Percentiles rank a stretch among this genome's conserved stretches.
phyloP scores from a whole-genome alignment of 2,888 invertebrate genomes.

The Onchidella celtica region DNA sequence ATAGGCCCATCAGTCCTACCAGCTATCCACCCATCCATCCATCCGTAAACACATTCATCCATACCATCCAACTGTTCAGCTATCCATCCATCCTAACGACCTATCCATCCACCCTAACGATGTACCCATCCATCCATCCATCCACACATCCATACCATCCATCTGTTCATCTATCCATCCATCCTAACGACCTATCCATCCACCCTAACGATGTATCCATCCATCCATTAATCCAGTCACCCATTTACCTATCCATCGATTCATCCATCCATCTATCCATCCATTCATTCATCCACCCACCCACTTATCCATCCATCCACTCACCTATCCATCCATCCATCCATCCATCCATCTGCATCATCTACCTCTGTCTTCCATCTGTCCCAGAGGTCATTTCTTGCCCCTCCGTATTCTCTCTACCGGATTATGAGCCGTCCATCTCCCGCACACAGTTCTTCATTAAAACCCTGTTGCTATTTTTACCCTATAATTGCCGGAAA shows the following conservation, averaged over 20 bases:
- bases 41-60: not conserved
- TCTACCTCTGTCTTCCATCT: not conserved
- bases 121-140: not conserved
- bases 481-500: constrained; percentile 11
- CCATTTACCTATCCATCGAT: too few species aligned
- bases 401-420: not conserved
- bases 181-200: not conserved
- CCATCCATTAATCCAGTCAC: too few species aligned
- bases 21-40: not conserved
- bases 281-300: too few species aligned
- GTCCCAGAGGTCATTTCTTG: too few species aligned
- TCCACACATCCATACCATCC: not conserved
- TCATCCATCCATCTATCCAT: too few species aligned
- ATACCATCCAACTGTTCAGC: too few species aligned
- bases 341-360: not conserved
- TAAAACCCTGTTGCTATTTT: constrained; percentile 32
- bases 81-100: too few species aligned
- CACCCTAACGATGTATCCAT: constrained; percentile 11
- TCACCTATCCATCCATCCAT: not conserved
- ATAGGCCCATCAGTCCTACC: too few species aligned
- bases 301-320: too few species aligned
- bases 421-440: not conserved
- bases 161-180: not conserved
- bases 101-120: not conserved
- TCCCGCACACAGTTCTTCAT: not conserved